Base-by-base conservation (phyloP, 1,140 invertebrate species). In the Orussus abietinus region DNA sequence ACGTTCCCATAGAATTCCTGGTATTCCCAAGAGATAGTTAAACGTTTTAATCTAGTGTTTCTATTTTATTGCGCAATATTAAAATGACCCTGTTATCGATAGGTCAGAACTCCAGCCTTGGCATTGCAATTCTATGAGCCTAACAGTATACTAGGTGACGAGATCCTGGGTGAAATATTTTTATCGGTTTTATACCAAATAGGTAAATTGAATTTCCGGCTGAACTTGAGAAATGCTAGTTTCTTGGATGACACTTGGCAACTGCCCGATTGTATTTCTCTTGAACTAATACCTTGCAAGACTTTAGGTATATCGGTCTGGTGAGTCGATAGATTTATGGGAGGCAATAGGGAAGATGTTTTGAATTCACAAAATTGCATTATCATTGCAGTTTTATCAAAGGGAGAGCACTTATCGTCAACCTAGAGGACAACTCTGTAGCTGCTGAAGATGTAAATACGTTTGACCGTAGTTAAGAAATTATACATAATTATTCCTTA, bases 121-220 rank as follows among this genome's bases (percentile, higher is more conserved):
- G 52, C 57, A 15, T 41, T 40, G 30, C 47, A 62, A 26, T 69
- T 61, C 56, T 71, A 72, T 28, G 45, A 57, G 14, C 20, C 40
- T 4, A 47, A 62, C 15, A 69, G 67, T 49, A 76, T 79, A 34
- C 42, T 77, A 18, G 77, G 77, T 10, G 74, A 80, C 59, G 76
- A 79, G 59, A 81, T 80, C 45, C 47, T 81, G 13, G 64, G 71
- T 1, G 74, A 81, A 62, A 80, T 82, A 51, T 68, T 80, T 34
- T 41, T 80, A 31, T 80, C 79, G 0, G 75, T 79, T 20, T 58
- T 81, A 15, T 48, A 75, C 38, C 77, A 80, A 65, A 72, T 75
- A 30, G 69, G 69, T 34, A 74, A 70, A 49, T 57, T 82, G 21
- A 64, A 64, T 35, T 81, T 82, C 52, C 65, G 70, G 34, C 51